Percentiles rank a stretch among this genome's conserved stretches.
These are phyloP conservation scores for Phrynocephalus versicolor DNA, from an alignment of 2,113 vertebrate genomes.

Conservation along the genomic window DNA sequence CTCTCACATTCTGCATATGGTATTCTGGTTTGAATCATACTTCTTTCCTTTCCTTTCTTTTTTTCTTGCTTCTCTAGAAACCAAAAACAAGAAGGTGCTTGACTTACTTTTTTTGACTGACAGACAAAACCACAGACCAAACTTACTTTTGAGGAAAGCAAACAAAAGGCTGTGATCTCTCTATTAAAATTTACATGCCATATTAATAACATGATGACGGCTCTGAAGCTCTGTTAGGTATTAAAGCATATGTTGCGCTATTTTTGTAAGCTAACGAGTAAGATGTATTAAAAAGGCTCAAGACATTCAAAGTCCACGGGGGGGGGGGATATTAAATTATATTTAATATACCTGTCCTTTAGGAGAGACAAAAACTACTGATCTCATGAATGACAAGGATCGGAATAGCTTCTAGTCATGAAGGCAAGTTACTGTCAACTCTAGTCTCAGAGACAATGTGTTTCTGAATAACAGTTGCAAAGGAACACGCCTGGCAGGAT, in stretches of 20 bases:
- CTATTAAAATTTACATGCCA: background rate
- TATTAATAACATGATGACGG: background rate
- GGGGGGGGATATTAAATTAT: too few relatives aligned
- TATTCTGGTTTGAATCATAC: background rate
- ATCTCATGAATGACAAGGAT: too few relatives aligned
- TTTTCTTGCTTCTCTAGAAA: background rate
- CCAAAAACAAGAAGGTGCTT: background rate
- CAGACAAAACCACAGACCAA: background rate
- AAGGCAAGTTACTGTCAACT: too few relatives aligned
- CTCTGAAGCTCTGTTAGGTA: background rate
- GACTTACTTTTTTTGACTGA: background rate
- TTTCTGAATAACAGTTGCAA: too few relatives aligned
- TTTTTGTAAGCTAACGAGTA: background rate
- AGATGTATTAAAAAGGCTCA: too few relatives aligned
- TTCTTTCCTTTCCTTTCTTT: background rate
- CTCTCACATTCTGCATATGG: background rate
- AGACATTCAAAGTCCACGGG: too few relatives aligned
- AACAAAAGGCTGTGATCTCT: background rate
- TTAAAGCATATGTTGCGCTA: background rate
- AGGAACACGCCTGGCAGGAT: too few relatives aligned
- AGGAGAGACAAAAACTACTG: too few relatives aligned
- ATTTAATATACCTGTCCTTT: too few relatives aligned
- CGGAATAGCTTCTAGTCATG: too few relatives aligned
- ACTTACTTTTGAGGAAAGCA: background rate
- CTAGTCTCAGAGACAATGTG: too few relatives aligned